Percentiles rank a stretch among this genome's conserved stretches.
These are phyloP conservation scores for Prosopocoilus inquinatus DNA, from an alignment of 2,888 invertebrate species.

Conservation along the genomic window DNA sequence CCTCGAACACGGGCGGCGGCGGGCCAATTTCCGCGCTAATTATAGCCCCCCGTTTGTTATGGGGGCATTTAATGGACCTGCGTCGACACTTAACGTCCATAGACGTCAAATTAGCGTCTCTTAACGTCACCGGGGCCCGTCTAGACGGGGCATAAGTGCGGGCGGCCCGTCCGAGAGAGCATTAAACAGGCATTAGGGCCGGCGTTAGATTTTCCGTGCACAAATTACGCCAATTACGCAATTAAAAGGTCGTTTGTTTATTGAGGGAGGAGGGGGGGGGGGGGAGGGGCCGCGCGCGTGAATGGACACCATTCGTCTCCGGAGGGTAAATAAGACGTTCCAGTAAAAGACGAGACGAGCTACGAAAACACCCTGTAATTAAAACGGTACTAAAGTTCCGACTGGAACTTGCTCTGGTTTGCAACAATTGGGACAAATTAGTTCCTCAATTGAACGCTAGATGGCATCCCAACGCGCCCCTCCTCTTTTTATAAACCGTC, in stretches of 20 bases:
- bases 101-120: conserved; percentile 45
- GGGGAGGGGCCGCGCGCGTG: no score
- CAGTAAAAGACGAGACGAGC: neutral
- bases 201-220: conserved; percentile 30
- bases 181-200: conserved; percentile 39
- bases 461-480: no score
- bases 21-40: conserved; percentile 25
- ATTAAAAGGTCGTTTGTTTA: conserved; percentile 22
- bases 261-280: conserved; percentile 21
- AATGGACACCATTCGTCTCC: conserved; percentile 19
- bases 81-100: conserved; percentile 35
- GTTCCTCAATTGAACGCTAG: no score
- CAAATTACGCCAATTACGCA: conserved; percentile 1
- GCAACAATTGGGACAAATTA: no score
- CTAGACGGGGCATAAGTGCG: conserved; percentile 39
- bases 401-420: no score
- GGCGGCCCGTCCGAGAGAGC: conserved; percentile 36
- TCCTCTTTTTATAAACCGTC: no score
- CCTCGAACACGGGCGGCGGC: conserved; percentile 18
- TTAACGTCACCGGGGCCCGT: conserved; percentile 40
- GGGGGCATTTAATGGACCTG: conserved; percentile 28
- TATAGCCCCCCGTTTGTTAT: conserved; percentile 25
- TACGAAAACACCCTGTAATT: no score
- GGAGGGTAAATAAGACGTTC: conserved; percentile 19
- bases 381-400: no score